Conservation (phyloP, 2,113 vertebrate species). For the Rhegmatorhina hoffmannsi region DNA sequence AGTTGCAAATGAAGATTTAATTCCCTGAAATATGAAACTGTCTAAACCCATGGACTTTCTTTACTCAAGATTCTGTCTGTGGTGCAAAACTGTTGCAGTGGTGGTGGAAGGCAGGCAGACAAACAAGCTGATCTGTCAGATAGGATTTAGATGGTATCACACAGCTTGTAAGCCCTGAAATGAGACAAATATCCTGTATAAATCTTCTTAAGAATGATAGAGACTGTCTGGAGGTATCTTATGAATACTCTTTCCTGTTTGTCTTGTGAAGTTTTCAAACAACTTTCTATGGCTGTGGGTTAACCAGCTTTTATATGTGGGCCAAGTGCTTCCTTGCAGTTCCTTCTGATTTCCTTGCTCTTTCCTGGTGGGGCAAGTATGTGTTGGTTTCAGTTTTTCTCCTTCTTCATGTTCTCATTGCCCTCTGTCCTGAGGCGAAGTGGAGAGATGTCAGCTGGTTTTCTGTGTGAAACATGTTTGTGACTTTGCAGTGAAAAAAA, state of each 20-base stretch:
- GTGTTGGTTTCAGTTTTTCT: background rate
- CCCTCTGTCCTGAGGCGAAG: background rate
- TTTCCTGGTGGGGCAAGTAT: background rate
- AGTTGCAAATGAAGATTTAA: background rate
- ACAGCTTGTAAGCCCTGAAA: background rate
- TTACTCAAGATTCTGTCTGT: background rate
- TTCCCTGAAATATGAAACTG: background rate
- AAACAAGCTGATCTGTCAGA: background rate
- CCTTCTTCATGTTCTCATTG: background rate
- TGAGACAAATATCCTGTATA: background rate
- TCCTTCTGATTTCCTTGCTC: conserved; percentile 5
- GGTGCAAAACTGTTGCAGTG: background rate
- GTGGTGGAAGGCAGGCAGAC: background rate
- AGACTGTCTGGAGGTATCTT: background rate
- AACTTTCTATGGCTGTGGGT: background rate
- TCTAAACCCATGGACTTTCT: background rate
- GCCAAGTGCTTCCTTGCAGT: background rate
- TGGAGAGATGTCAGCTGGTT: background rate
- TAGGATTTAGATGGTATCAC: background rate
- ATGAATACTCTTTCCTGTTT: background rate
- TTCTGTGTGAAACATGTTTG: background rate
- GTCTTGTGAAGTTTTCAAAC: background rate
- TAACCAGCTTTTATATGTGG: background rate
- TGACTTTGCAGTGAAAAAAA: background rate
- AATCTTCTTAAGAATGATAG: background rate